Evolutionary conservation across 1,140 invertebrate species (phyloP).

Genomic region (Gryon sp.): DNA sequence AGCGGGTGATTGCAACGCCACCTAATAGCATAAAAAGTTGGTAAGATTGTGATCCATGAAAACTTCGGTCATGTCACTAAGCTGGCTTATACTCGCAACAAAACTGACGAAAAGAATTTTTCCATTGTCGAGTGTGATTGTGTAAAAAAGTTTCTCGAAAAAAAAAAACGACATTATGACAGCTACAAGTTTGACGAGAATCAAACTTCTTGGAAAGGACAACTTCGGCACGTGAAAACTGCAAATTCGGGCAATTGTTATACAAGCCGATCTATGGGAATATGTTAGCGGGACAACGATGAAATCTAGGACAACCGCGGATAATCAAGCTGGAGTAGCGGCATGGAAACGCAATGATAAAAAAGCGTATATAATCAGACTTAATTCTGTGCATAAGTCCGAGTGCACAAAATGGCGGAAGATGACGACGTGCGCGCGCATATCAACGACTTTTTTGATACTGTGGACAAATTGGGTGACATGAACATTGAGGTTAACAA

Average conservation of each 20-base stretch:
- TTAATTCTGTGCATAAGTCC: slow-evolving; percentile 43
- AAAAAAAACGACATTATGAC: slow-evolving; percentile 2
- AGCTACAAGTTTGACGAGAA: slow-evolving; percentile 4
- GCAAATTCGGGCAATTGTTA: slow-evolving; percentile 16
- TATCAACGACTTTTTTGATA: slow-evolving; percentile 6
- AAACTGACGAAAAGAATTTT: no score
- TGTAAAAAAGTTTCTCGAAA: no score
- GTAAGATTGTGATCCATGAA: no score
- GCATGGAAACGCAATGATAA: slow-evolving; percentile 19
- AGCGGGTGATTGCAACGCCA: no score
- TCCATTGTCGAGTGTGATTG: no score
- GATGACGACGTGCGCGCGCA: slow-evolving; percentile 21
- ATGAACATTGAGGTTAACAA: slow-evolving; percentile 64
- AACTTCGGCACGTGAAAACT: slow-evolving; percentile 21
- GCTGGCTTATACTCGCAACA: no score
- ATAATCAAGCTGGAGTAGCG: neutral
- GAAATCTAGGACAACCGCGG: neutral
- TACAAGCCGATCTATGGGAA: slow-evolving; percentile 10
- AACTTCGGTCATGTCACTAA: no score
- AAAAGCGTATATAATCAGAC: slow-evolving; percentile 43
- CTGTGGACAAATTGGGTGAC: slow-evolving; percentile 15
- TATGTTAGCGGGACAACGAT: slow-evolving; percentile 5
- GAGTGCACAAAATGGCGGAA: slow-evolving; percentile 34
- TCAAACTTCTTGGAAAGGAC: slow-evolving; percentile 10
- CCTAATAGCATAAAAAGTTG: no score